phyloP scores from a whole-genome alignment of 2,113 vertebrate genomes.

The Pardalotus punctatus region DNA sequence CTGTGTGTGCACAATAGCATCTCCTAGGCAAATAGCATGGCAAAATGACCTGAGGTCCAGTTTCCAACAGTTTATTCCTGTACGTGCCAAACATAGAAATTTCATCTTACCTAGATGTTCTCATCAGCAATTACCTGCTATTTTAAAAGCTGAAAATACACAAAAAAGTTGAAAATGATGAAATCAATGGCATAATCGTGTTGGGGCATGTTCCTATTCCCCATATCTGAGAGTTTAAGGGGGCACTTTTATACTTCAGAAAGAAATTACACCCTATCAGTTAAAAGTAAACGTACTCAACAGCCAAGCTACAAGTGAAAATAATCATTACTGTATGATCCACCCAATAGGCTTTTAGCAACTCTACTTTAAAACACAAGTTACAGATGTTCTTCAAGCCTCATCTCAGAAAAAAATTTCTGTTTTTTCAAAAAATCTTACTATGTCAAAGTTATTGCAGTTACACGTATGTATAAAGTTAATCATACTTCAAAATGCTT shows the following conservation, averaged over 20 bases:
- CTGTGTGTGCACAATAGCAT: background rate
- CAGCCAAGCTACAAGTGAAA: background rate
- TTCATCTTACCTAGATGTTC: background rate
- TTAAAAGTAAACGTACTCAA: background rate
- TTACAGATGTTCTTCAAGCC: background rate
- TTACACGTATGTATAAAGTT: fast-evolving
- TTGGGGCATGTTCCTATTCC: background rate
- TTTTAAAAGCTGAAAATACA: background rate
- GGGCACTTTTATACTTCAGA: background rate
- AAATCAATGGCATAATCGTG: background rate
- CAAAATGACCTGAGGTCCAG: background rate
- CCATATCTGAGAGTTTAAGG: background rate
- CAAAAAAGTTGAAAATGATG: background rate
- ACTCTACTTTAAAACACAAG: background rate
- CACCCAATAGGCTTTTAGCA: background rate
- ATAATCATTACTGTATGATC: background rate
- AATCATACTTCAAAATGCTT: background rate
- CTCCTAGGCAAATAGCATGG: background rate
- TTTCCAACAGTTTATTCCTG: background rate
- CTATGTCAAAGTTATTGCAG: background rate
- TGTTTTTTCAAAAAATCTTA: background rate
- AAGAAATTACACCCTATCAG: background rate
- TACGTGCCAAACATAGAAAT: background rate
- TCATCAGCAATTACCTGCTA: background rate
- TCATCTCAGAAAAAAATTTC: background rate